A percentile compares a stretch with the other conserved stretches of the same genome.
These are phyloP conservation scores for Zapornia atra DNA, from an alignment of 2,113 vertebrate genomes.

Conservation along the genomic window DNA sequence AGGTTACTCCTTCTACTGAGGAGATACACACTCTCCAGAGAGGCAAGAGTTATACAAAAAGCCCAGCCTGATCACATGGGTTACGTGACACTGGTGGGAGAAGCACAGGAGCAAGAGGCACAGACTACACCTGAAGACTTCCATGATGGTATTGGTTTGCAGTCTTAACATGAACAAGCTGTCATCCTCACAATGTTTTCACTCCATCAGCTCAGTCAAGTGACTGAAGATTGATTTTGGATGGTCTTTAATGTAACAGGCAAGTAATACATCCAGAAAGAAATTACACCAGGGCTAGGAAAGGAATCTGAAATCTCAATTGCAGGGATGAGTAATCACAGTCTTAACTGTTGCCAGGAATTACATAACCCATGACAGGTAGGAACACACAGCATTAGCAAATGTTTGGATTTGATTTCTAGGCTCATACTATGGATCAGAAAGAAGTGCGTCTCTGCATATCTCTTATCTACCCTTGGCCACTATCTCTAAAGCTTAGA, in stretches of 20 bases:
- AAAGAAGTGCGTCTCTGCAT: background rate
- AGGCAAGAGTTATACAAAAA: background rate
- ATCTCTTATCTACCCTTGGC: background rate
- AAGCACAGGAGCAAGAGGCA: background rate
- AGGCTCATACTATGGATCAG: background rate
- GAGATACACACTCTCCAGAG: background rate
- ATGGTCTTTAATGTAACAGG: background rate
- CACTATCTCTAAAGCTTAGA: background rate
- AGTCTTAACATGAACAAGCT: background rate
- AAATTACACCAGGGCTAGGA: background rate
- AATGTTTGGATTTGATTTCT: background rate
- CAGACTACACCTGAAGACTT: background rate
- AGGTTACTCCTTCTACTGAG: background rate
- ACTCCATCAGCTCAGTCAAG: background rate
- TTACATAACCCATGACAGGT: background rate
- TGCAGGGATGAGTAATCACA: background rate
- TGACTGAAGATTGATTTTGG: background rate
- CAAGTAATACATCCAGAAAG: background rate
- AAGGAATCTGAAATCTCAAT: background rate
- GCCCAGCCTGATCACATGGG: background rate
- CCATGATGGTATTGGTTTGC: background rate
- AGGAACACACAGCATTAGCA: background rate
- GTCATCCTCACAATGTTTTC: background rate
- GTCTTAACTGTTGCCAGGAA: background rate
- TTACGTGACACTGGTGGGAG: background rate